Percentiles rank a stretch among this genome's conserved stretches.
phyloP scores from a whole-genome alignment of 2,888 invertebrate species.

The Nomada lathburiana region DNA sequence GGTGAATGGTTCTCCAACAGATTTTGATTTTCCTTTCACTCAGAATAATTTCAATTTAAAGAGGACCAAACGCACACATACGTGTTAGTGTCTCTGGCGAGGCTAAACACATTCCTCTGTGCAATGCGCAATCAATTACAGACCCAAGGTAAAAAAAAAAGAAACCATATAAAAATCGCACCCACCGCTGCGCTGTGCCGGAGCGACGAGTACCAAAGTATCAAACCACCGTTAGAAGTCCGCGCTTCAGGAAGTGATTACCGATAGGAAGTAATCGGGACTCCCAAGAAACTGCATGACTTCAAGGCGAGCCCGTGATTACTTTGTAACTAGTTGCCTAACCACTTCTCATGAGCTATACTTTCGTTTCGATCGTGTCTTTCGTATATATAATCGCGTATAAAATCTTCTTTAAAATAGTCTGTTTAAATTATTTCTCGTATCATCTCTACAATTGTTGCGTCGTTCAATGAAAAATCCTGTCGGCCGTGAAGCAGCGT shows the following conservation, averaged over 20 bases:
- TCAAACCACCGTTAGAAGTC: constrained; percentile 1
- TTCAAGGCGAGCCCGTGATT: constrained; percentile 35
- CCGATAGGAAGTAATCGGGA: constrained; percentile 33
- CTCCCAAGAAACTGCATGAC: constrained; percentile 40
- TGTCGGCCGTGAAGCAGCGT: no score
- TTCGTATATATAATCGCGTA: not conserved
- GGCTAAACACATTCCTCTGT: no score
- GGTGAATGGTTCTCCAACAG: no score
- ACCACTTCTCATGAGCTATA: constrained; percentile 5
- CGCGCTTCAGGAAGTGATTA: constrained; percentile 30
- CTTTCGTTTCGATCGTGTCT: not conserved
- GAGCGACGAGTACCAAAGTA: not conserved
- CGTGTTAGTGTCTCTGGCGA: no score
- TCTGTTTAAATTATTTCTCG: no score
- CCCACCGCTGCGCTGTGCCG: not conserved
- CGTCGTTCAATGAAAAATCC: no score
- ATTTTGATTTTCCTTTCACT: no score
- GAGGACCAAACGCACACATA: no score
- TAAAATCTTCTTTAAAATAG: not conserved
- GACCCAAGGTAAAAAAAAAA: not conserved
- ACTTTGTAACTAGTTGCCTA: constrained; percentile 10
- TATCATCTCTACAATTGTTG: no score
- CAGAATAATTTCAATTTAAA: not conserved
- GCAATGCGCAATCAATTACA: no score
- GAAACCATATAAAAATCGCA: not conserved